Percentiles rank a stretch among this genome's conserved stretches.
Conservation (phyloP, 2,113 vertebrate species). For the Vulpes vulpes region DNA sequence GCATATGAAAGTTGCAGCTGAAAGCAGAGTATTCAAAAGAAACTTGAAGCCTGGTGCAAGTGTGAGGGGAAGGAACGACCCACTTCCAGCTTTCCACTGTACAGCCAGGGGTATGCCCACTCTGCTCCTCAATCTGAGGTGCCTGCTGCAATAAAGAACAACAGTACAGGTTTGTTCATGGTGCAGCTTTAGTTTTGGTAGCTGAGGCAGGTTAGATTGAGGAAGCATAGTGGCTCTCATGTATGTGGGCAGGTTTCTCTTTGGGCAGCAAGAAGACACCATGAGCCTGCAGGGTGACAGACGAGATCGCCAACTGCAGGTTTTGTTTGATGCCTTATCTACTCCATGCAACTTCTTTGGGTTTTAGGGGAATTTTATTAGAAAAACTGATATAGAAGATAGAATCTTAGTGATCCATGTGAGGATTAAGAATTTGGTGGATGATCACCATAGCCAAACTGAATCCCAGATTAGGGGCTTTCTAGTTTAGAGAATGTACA, state of each 20-base stretch:
- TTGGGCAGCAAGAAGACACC: background rate
- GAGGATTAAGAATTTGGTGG: background rate
- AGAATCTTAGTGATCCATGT: background rate
- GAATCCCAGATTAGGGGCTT: background rate
- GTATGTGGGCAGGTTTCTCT: background rate
- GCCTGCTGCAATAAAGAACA: background rate
- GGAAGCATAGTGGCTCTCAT: background rate
- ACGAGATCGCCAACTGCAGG: accelerated
- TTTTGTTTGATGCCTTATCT: background rate
- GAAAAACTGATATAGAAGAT: background rate
- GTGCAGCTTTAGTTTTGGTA: background rate
- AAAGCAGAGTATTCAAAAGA: background rate
- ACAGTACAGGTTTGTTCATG: background rate
- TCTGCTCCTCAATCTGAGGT: background rate
- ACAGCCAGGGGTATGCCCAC: accelerated
- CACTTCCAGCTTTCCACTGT: background rate
- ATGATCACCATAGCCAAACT: background rate
- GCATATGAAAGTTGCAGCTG: background rate
- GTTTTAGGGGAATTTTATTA: background rate
- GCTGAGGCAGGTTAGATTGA: background rate
- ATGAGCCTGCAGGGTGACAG: background rate
- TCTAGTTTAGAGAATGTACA: background rate
- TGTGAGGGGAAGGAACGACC: background rate
- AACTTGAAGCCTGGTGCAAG: background rate
- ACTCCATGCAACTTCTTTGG: background rate